phyloP scores from a whole-genome alignment of 2,113 vertebrate species.

The Anthoscopus minutus region DNA sequence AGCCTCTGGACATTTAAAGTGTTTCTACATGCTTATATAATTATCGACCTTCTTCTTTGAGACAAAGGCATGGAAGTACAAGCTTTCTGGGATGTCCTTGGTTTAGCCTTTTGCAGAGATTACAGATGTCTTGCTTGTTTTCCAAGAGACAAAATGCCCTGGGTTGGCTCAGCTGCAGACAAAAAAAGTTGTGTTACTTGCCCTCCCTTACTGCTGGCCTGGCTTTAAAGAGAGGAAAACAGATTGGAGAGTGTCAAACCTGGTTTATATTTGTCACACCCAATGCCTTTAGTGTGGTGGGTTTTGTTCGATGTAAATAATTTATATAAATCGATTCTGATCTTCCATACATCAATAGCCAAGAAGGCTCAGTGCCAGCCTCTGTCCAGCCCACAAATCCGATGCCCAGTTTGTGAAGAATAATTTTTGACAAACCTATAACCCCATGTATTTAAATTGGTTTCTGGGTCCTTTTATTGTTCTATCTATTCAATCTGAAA shows the following conservation, averaged over 20 bases:
- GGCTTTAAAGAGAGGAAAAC: not conserved
- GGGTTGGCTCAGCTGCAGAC: not conserved
- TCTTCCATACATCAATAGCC: not conserved
- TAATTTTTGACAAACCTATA: not conserved
- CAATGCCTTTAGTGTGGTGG: not conserved
- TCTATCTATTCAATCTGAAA: not conserved
- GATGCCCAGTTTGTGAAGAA: not conserved
- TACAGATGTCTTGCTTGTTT: not conserved
- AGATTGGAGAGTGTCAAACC: not conserved
- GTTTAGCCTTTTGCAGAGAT: not conserved
- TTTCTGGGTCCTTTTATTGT: not conserved
- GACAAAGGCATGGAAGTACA: not conserved
- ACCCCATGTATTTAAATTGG: not conserved
- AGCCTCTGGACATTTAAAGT: slow-evolving; percentile 28
- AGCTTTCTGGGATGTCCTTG: not conserved
- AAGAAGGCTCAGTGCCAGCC: not conserved
- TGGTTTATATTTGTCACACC: not conserved
- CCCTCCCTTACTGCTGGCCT: not conserved
- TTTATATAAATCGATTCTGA: not conserved
- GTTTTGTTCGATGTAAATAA: not conserved
- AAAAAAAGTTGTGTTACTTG: not conserved
- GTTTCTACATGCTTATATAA: slow-evolving; percentile 41
- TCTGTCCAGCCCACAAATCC: not conserved
- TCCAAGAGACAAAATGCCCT: not conserved
- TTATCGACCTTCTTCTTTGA: slow-evolving; percentile 32